Base-by-base conservation (phyloP, 1,140 invertebrate species). In the Temnothorax nylanderi region DNA sequence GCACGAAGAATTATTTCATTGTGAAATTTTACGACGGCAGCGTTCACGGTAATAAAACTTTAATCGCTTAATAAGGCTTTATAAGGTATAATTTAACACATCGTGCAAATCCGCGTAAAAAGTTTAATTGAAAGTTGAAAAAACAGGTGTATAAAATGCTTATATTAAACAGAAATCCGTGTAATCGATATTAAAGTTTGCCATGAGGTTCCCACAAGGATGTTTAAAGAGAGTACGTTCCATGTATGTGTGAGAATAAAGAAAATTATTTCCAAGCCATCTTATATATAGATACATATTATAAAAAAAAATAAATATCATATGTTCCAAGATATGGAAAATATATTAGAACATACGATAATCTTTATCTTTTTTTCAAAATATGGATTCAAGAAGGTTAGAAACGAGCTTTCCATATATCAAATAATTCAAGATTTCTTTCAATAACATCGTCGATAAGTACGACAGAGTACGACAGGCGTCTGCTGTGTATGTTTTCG, bases 381-480 rank as follows among this genome's bases (percentile, higher is more conserved):
- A 72, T 6, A 13, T 10, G 13, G 2, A 76, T 3, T 60, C 1
- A 18, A 56, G 5, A 75, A 47, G 32, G 18, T 74, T 10, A n/a
- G 4, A 58, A 21, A 74, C 0, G n/a, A 77, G 10, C 1, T 65
- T n/a, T 54, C 34, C 11, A 10, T 41, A 1, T 26, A 41, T 16
- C 6, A 41, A 37, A 21, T 44, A 37, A 44, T 8, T 11, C 18
- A 34, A n/a, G 8, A 44, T 41, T 81, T 71, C 37, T 3, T 32
- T 6, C n/a, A 37, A 41, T 6, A 44, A 81, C 11, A 37, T 44
- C 13, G 21, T 56, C 4, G 37, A 72, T 1, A 67, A 60, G 16
- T 69, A 47, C 21, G 65, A 69, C 41, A 69, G 65, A 67, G 7
- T 71, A 51, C 71, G 64, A 89, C 49, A 67, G 85, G 85, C 37